Conservation (phyloP, 2,797 vertebrate species). For the Petrocephalus sullivani region DNA sequence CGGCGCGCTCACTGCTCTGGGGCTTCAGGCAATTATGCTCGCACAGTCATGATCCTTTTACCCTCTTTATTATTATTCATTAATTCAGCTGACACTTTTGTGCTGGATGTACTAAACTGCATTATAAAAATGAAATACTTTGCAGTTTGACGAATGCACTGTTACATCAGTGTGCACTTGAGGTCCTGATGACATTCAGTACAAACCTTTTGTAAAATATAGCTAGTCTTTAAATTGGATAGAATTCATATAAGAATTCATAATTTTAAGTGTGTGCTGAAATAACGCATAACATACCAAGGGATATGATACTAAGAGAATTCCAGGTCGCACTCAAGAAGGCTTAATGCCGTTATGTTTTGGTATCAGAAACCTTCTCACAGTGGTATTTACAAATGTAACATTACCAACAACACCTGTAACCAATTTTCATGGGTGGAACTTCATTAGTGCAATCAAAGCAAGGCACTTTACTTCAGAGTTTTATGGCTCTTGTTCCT, state of each 20-base stretch:
- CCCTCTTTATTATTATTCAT: constrained; percentile 5
- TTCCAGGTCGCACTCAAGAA: background rate
- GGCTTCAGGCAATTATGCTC: background rate
- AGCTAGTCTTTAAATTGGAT: background rate
- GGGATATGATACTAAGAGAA: background rate
- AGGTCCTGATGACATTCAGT: background rate
- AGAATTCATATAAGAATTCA: background rate
- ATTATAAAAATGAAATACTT: constrained; percentile 10
- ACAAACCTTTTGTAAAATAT: background rate
- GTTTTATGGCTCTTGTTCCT: background rate
- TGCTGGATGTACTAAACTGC: background rate
- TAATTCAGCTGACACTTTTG: constrained; percentile 8
- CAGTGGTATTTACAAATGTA: background rate
- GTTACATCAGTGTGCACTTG: background rate
- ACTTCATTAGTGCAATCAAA: background rate
- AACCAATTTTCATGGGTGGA: background rate
- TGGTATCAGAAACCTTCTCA: background rate
- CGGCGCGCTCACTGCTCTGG: background rate
- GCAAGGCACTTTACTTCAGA: background rate
- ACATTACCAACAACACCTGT: background rate
- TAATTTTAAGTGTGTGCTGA: background rate
- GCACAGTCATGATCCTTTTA: background rate
- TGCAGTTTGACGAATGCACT: background rate
- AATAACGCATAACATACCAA: background rate
- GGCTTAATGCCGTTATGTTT: background rate